Percentiles rank a stretch among this genome's conserved stretches.
Conservation (phyloP, 2,888 invertebrate genomes). For the Parasteatoda lunata region DNA sequence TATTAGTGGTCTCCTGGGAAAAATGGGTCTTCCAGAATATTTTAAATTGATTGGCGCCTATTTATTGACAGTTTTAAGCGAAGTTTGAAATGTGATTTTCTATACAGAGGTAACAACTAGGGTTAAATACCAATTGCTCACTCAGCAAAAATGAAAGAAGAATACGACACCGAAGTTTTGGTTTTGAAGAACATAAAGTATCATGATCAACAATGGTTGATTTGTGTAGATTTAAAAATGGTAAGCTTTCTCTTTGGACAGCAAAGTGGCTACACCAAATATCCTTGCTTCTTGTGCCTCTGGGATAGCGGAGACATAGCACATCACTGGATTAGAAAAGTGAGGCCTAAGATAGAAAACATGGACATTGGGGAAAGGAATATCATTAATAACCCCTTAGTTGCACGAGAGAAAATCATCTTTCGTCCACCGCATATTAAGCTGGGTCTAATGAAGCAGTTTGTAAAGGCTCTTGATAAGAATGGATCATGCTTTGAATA, state of each 20-base stretch:
- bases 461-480: slow-evolving; percentile 54
- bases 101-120: slow-evolving; percentile 68
- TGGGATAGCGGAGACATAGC: slow-evolving; percentile 70
- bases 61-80: slow-evolving; percentile 5
- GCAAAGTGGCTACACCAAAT: slow-evolving; percentile 72
- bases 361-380: background rate
- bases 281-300: slow-evolving; percentile 70
- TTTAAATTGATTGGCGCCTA: background rate
- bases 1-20: background rate
- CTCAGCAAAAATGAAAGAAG: slow-evolving; percentile 71
- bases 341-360: slow-evolving; percentile 36
- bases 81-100: slow-evolving; percentile 64
- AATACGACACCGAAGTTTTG: slow-evolving; percentile 57
- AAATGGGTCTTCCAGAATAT: background rate
- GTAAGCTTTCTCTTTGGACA: slow-evolving; percentile 71
- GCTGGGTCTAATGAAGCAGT: slow-evolving; percentile 71
- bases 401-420: slow-evolving; percentile 54
- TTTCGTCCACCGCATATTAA: slow-evolving; percentile 71
- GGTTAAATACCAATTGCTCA: slow-evolving; percentile 71
- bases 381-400: slow-evolving; percentile 11
- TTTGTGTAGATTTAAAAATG: slow-evolving; percentile 68
- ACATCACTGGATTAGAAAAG: slow-evolving; percentile 67
- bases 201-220: slow-evolving; percentile 27
- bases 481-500: slow-evolving; percentile 68
- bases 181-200: slow-evolving; percentile 37